These are phyloP conservation scores for Gobio occitaniae DNA, from an alignment of 2,797 vertebrate genomes.

Conservation along the genomic window DNA sequence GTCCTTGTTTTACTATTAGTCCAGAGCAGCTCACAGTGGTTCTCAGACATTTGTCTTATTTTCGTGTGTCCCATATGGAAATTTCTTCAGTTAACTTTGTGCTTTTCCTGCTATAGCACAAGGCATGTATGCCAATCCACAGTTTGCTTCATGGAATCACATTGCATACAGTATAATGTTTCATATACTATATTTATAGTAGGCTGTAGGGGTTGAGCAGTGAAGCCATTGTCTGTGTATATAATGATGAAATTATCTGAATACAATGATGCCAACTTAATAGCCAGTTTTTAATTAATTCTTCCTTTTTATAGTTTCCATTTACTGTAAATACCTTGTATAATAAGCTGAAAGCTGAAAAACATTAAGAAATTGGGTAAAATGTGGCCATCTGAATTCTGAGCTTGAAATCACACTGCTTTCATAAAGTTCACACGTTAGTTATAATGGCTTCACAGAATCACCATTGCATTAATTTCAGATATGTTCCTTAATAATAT, in stretches of 20 bases:
- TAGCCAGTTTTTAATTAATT: neutral
- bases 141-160: constrained; percentile 13
- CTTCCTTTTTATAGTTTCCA: neutral
- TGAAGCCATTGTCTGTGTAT: neutral
- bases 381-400: neutral
- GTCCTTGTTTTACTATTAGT: constrained; percentile 39
- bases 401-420: neutral
- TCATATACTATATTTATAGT: neutral
- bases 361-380: neutral
- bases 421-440: neutral
- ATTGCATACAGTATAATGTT: neutral
- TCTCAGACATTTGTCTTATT: constrained; percentile 31
- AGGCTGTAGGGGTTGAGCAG: neutral
- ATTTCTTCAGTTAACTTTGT: constrained; percentile 23
- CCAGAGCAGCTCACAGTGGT: constrained; percentile 42
- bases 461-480: neutral
- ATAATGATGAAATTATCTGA: neutral
- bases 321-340: neutral
- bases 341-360: neutral
- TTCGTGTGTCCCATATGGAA: constrained; percentile 26
- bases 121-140: constrained; percentile 2
- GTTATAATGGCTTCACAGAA: neutral
- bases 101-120: constrained; percentile 7
- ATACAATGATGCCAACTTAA: neutral
- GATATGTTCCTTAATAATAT: neutral